These are phyloP conservation scores for Climacteris rufus DNA, from an alignment of 2,113 vertebrate species.

Conservation along the genomic window DNA sequence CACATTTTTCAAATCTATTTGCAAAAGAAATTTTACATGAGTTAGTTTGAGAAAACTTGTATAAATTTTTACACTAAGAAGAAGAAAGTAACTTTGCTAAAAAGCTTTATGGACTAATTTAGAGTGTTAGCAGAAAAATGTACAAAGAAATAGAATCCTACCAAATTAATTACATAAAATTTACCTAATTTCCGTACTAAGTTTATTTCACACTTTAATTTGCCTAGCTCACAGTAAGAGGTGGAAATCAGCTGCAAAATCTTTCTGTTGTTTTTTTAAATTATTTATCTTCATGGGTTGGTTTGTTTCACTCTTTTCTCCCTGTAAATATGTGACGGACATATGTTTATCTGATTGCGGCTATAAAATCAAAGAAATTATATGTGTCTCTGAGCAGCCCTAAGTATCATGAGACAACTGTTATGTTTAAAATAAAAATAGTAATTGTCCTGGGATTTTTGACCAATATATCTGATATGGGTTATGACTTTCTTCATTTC, in stretches of 20 bases:
- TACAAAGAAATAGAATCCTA: not conserved
- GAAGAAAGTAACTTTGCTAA: not conserved
- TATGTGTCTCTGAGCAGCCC: not conserved
- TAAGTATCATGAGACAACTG: not conserved
- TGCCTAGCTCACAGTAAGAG: not conserved
- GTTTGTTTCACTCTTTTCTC: not conserved
- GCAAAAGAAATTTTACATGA: not conserved
- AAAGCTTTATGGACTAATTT: not conserved
- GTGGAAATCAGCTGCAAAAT: not conserved
- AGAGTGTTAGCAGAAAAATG: not conserved
- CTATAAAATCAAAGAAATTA: not conserved
- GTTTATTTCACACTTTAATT: not conserved
- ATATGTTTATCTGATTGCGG: not conserved
- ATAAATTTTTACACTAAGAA: not conserved
- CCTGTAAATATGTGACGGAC: not conserved
- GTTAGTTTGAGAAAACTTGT: not conserved
- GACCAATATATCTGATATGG: not conserved
- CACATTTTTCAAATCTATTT: not conserved
- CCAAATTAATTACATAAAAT: not conserved
- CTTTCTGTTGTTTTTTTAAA: not conserved
- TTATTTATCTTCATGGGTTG: not conserved
- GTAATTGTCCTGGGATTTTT: not conserved
- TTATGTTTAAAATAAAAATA: not conserved
- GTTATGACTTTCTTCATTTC: not conserved
- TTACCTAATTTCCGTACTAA: not conserved